Evolutionary conservation across 2,113 vertebrate genomes (phyloP).

Genomic region (Phyllostomus hastatus): DNA sequence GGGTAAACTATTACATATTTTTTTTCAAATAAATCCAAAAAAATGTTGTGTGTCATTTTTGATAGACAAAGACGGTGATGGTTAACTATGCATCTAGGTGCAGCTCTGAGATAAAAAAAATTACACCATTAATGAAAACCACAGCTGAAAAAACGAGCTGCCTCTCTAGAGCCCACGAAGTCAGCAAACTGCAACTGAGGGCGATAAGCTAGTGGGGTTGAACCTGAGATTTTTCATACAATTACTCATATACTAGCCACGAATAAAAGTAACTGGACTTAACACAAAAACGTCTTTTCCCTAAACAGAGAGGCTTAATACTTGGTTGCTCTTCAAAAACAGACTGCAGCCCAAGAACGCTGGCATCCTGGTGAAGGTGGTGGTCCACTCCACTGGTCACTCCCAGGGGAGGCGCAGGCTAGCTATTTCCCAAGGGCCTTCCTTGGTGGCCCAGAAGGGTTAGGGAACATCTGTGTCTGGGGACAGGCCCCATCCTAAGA

Average conservation of each 20-base stretch:
- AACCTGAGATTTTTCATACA: background rate
- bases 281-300: background rate
- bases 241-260: background rate
- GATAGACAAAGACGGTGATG: background rate
- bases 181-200: background rate
- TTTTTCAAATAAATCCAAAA: constrained; percentile 10
- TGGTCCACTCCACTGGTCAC: background rate
- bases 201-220: background rate
- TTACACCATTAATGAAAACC: background rate
- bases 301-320: background rate
- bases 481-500: background rate
- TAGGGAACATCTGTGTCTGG: background rate
- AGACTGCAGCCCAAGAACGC: background rate
- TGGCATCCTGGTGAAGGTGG: background rate
- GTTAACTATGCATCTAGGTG: background rate
- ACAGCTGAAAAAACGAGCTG: background rate
- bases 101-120: background rate
- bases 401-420: background rate
- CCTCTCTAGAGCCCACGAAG: background rate
- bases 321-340: background rate
- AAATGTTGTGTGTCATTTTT: background rate
- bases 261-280: background rate
- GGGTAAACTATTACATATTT: background rate
- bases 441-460: background rate
- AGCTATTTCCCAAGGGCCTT: background rate